Conservation (phyloP, 2,797 vertebrate species). For the Diplodus sargus region DNA sequence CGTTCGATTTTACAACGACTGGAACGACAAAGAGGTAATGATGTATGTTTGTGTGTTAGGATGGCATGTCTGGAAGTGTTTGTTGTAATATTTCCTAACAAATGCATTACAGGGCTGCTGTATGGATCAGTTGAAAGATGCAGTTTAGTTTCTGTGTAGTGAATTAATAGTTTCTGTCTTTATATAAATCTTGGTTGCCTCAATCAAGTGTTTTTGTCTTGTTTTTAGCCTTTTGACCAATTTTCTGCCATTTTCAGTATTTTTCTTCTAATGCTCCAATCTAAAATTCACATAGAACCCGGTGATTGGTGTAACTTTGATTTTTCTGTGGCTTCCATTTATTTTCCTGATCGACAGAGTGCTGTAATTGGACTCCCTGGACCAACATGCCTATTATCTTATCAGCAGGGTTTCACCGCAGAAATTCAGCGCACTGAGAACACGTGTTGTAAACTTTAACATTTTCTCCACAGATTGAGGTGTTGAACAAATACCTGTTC, state of each 20-base stretch:
- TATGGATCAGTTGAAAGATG: neutral
- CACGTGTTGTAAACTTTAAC: neutral
- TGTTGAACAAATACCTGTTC: slow-evolving; percentile 98
- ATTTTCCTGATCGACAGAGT: neutral
- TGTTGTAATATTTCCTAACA: neutral
- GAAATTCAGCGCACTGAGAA: neutral
- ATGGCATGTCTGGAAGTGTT: neutral
- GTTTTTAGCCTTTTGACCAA: neutral
- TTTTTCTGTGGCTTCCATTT: neutral
- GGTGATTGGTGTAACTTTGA: neutral
- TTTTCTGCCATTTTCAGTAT: neutral
- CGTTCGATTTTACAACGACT: slow-evolving; percentile 93
- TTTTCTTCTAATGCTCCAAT: neutral
- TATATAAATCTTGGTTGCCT: neutral
- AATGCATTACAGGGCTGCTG: neutral
- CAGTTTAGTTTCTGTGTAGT: neutral
- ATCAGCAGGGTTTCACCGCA: neutral
- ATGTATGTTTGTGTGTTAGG: neutral
- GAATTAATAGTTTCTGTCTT: neutral
- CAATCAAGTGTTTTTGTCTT: too few relatives aligned
- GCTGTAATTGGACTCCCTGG: neutral
- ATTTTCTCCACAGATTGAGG: slow-evolving; percentile 90
- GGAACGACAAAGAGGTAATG: slow-evolving; percentile 99
- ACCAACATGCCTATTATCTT: neutral
- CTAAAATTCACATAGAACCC: neutral